A percentile compares a stretch with the other conserved stretches of the same genome.
phyloP scores from a whole-genome alignment of 2,113 vertebrate species.

The Ptyas mucosa region DNA sequence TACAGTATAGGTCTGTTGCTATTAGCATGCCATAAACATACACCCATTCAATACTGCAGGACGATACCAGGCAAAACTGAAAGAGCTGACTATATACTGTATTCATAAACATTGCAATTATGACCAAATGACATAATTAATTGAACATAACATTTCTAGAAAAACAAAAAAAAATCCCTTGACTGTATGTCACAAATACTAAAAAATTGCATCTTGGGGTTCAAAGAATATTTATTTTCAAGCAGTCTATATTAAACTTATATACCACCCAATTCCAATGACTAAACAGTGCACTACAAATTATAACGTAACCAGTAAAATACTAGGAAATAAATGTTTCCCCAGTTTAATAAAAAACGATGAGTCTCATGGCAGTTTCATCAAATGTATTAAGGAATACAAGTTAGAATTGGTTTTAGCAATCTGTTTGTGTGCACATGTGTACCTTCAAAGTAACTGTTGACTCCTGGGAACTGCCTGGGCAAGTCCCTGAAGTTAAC shows the following conservation, averaged over 20 bases:
- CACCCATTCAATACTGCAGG: background rate
- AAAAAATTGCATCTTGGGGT: background rate
- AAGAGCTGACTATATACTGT: background rate
- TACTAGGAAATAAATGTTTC: background rate
- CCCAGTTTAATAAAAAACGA: background rate
- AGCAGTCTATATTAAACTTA: background rate
- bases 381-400: background rate
- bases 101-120: background rate
- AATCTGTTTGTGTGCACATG: background rate
- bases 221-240: background rate
- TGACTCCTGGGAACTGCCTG: background rate
- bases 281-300: background rate
- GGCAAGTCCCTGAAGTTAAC: background rate
- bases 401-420: background rate
- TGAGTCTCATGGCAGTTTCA: background rate
- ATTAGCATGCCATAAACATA: background rate
- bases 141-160: background rate
- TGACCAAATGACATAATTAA: background rate
- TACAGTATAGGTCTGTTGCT: background rate
- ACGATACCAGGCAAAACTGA: background rate
- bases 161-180: background rate
- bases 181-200: background rate
- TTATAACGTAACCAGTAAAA: background rate
- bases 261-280: background rate
- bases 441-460: background rate